phyloP scores from a whole-genome alignment of 2,113 vertebrate species.

The Mus pahari region DNA sequence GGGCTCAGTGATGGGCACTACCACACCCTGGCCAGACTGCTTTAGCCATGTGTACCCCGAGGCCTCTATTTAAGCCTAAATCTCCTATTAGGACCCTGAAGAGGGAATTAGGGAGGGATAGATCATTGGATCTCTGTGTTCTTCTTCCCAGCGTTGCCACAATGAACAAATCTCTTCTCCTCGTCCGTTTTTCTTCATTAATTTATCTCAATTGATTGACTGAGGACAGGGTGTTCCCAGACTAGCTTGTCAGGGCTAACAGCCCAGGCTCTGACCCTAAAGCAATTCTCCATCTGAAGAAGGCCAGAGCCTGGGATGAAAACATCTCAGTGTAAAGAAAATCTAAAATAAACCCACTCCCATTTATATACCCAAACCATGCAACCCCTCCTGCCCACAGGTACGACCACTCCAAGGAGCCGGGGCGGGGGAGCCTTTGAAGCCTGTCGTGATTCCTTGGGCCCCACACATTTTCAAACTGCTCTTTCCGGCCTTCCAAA shows the following conservation, averaged over 20 bases:
- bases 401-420: neutral
- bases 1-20: neutral
- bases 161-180: neutral
- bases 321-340: neutral
- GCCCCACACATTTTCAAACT: neutral
- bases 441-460: neutral
- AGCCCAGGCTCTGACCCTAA: neutral
- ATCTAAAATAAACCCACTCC: neutral
- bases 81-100: neutral
- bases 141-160: neutral
- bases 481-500: neutral
- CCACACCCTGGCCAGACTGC: neutral
- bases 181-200: neutral
- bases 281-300: neutral
- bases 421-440: fast-evolving
- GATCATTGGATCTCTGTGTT: neutral
- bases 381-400: fast-evolving
- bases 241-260: neutral
- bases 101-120: neutral
- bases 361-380: neutral
- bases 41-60: neutral
- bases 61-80: neutral
- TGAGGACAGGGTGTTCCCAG: neutral
- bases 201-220: neutral
- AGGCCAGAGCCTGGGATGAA: neutral